Conservation (phyloP, 1,140 invertebrate species). For the Trichoplusia ni region DNA sequence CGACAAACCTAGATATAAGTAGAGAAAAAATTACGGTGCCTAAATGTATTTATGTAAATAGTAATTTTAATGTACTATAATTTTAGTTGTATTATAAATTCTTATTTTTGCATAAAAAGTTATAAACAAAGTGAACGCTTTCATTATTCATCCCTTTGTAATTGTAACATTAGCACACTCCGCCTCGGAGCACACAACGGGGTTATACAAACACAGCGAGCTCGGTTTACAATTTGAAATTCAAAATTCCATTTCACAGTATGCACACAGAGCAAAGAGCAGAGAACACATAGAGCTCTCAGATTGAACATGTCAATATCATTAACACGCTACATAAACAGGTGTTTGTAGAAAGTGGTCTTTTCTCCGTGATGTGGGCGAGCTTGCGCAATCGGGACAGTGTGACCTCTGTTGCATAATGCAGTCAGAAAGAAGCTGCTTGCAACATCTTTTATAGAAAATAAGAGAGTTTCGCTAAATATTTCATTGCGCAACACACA, state of each 20-base stretch:
- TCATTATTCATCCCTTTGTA: conserved; percentile 47
- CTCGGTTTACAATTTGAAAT: conserved; percentile 8
- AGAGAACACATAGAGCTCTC: conserved; percentile 23
- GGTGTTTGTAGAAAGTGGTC: conserved; percentile 71
- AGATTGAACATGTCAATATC: conserved; percentile 25
- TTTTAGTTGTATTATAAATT: conserved; percentile 79
- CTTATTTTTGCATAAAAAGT: conserved; percentile 79
- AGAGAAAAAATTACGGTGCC: conserved; percentile 81
- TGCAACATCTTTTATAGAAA: conserved; percentile 68
- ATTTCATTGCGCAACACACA: conserved; percentile 64
- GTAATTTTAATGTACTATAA: conserved; percentile 79
- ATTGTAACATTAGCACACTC: not conserved
- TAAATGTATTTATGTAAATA: conserved; percentile 82
- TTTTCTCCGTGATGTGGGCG: conserved; percentile 62
- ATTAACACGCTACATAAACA: conserved; percentile 49
- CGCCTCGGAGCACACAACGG: not conserved
- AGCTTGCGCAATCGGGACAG: conserved; percentile 59
- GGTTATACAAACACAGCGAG: conserved; percentile 12
- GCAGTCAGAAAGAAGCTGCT: conserved; percentile 58
- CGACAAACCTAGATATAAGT: conserved; percentile 76
- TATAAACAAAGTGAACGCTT: conserved; percentile 62
- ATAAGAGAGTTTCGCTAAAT: conserved; percentile 70
- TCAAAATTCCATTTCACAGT: conserved; percentile 26
- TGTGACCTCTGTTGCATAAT: conserved; percentile 73
- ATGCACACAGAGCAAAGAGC: not conserved